Base-by-base conservation (phyloP, 1,140 invertebrate genomes). In the Goniozus legneri region DNA sequence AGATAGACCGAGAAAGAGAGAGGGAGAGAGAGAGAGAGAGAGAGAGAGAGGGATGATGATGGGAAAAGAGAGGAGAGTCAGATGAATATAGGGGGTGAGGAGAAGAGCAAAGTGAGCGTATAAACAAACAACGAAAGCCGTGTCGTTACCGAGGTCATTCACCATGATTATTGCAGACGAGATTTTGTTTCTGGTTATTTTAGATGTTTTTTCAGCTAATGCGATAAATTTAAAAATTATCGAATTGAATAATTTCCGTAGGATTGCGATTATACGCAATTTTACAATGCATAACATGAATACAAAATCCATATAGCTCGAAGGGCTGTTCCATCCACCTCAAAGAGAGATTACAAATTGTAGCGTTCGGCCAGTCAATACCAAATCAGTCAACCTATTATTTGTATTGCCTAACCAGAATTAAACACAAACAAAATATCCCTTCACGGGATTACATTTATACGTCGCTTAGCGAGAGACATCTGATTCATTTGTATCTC, bases 401-500 rank as follows among this genome's bases (percentile, higher is more conserved):
- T 75, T 75, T 75, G 63, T 71, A 71, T 61, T 68, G 65, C 67
- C 73, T 65, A 71, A 72, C 66, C 62, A 64, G 70, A 65, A 50
- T 65, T 64, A 70, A 65, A 69, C 62, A 64, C 54, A 63, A 58
- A 46, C 58, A 50, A 53, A 55, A 63, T 66, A 69, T 72, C 69
- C 67, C 64, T 75, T 70, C 71, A 73, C 69, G 68, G 71, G 69
- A 72, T 75, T 73, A 74, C 62, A 55, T 58, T 62, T 55, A 58
- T 62, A 61, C 55, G 56, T 52, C 54, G 54, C 57, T 54, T 52
- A 54, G 51, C 54, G 56, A 54, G 47, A 51, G 48, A 50, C 60
- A 59, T 67, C 60, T 62, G 63, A 69, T 73, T 72, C 66, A 73
- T 73, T 74, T 73, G 67, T 76, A 73, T 71, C 69, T 68, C 67